Percentiles rank a stretch among this genome's conserved stretches.
Conservation (phyloP, 1,140 invertebrate genomes). For the Drosophila obscura region DNA sequence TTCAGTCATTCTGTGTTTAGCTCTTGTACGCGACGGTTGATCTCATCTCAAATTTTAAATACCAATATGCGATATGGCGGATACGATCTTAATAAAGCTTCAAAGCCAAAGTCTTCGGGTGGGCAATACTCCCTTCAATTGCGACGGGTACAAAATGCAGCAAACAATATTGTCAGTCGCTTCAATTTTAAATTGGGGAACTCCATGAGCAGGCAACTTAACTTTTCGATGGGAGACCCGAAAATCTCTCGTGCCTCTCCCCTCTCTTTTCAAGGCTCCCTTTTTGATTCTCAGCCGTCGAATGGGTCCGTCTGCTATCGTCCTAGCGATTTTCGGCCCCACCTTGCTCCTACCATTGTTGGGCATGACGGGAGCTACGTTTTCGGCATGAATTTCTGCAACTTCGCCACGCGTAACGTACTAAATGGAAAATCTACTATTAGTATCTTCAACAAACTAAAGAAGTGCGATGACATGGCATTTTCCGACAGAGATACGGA, state of each 20-base stretch:
- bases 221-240: slow-evolving; percentile 11
- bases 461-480: slow-evolving; percentile 49
- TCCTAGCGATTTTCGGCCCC: slow-evolving; percentile 53
- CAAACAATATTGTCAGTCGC: slow-evolving; percentile 64
- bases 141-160: slow-evolving; percentile 64
- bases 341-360: slow-evolving; percentile 21
- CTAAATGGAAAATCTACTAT: slow-evolving; percentile 72
- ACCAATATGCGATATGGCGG: slow-evolving; percentile 86
- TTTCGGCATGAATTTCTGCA: slow-evolving; percentile 69
- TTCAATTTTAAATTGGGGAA: slow-evolving; percentile 67
- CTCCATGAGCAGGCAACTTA: slow-evolving; percentile 46
- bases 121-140: slow-evolving; percentile 60
- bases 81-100: slow-evolving; percentile 86
- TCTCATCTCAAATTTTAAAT: slow-evolving; percentile 7
- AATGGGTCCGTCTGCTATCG: slow-evolving; percentile 30
- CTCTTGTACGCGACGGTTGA: slow-evolving; percentile 30
- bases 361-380: slow-evolving; percentile 53
- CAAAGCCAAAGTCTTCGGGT: slow-evolving; percentile 76
- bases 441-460: slow-evolving; percentile 59
- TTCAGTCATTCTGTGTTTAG: slow-evolving; percentile 44
- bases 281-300: slow-evolving; percentile 63
- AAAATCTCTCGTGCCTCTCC: slow-evolving; percentile 59
- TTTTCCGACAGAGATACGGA: slow-evolving; percentile 2
- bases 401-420: slow-evolving; percentile 63
- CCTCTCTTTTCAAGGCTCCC: slow-evolving; percentile 73